Evolutionary conservation across 2,797 vertebrate genomes (phyloP).

Genomic region (Phaenicophaeus curvirostris): DNA sequence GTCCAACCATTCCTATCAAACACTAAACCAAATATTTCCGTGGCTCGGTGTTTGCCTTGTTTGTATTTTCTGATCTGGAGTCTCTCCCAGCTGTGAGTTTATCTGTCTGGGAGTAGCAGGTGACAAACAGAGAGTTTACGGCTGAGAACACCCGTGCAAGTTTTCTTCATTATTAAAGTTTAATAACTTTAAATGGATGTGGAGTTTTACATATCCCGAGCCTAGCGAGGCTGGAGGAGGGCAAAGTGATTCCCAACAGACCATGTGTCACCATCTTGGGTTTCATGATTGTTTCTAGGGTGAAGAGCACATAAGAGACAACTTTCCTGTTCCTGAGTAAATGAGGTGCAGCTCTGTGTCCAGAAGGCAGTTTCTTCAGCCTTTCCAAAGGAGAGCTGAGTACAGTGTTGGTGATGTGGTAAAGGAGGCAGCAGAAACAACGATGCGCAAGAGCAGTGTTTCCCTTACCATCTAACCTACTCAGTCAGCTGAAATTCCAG

Average conservation of each 20-base stretch:
- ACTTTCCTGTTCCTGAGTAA: neutral
- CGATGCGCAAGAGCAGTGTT: neutral
- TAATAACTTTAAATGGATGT: neutral
- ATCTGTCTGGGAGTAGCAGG: constrained; percentile 2
- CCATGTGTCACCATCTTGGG: neutral
- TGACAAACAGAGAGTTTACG: constrained; percentile 18
- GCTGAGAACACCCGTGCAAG: neutral
- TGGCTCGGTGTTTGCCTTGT: neutral
- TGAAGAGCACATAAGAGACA: neutral
- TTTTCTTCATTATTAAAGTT: constrained; percentile 14
- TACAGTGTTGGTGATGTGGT: neutral
- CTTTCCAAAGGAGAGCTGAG: neutral
- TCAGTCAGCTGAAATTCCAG: neutral
- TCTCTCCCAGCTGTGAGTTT: neutral
- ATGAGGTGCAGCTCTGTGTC: neutral
- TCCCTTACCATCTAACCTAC: neutral
- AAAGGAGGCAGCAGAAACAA: neutral
- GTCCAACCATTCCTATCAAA: too few species aligned
- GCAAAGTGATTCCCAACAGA: neutral
- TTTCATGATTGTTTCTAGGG: constrained; percentile 5
- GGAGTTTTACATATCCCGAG: neutral
- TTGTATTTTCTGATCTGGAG: neutral
- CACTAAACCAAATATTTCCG: too few species aligned
- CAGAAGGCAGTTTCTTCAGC: neutral
- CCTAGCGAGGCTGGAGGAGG: neutral